Percentiles rank a stretch among this genome's conserved stretches.
Evolutionary conservation across 2,797 vertebrate genomes (phyloP).

Genomic region (Rhinella marina): DNA sequence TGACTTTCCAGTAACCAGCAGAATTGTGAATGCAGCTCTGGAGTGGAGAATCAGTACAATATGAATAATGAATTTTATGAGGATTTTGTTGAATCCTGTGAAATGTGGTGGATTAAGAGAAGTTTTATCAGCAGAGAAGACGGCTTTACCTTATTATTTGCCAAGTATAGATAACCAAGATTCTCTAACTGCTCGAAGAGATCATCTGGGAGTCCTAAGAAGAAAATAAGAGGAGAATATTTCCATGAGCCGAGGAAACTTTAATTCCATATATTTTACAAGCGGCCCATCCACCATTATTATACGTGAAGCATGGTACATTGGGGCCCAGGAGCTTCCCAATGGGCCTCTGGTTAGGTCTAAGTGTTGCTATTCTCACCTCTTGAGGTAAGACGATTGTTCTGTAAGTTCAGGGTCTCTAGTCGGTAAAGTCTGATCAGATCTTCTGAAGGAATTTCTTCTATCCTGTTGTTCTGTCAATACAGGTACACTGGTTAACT

Average conservation of each 20-base stretch:
- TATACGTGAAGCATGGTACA: neutral
- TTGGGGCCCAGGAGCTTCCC: neutral
- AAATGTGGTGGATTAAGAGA: neutral
- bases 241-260: neutral
- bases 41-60: neutral
- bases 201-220: constrained; percentile 88
- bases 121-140: neutral
- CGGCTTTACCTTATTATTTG: constrained; percentile 90
- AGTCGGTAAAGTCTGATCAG: constrained; percentile 85
- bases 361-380: constrained; percentile 73
- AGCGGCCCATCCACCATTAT: neutral
- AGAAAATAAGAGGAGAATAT: neutral
- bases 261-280: neutral
- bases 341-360: neutral
- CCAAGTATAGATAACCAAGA: constrained; percentile 93
- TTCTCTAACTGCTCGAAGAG: constrained; percentile 90
- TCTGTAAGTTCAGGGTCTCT: constrained; percentile 95
- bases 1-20: neutral
- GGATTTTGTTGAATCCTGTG: neutral
- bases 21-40: neutral
- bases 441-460: constrained; percentile 86
- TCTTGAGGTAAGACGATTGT: constrained; percentile 91
- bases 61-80: neutral
- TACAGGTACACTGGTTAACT: neutral
- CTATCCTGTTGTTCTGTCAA: constrained; percentile 91